phyloP scores from a whole-genome alignment of 2,888 invertebrate species.

The Standfussiana lucernea region DNA sequence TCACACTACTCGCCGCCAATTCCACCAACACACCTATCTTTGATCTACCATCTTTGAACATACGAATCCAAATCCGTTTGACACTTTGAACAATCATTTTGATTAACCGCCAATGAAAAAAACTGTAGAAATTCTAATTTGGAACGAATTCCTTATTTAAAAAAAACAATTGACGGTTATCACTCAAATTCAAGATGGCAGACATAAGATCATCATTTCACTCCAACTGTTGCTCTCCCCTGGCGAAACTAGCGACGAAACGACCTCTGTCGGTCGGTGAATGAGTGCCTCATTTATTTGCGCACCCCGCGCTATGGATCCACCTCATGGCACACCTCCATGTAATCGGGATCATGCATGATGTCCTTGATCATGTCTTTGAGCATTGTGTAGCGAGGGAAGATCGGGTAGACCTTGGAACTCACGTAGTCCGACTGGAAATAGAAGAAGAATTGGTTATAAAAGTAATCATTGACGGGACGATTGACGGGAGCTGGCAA shows the following conservation, averaged over 20 bases:
- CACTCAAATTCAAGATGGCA: constrained; percentile 62
- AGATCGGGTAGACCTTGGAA: constrained; percentile 97
- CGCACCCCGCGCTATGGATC: constrained; percentile 93
- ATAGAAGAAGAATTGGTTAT: constrained; percentile 26
- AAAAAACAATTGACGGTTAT: constrained; percentile 9
- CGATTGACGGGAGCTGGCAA: not conserved
- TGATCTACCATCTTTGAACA: constrained; percentile 63
- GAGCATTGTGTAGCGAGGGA: constrained; percentile 98
- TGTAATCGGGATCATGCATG: constrained; percentile 98
- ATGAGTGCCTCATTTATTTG: constrained; percentile 89
- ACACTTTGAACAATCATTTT: not conserved
- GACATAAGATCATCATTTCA: constrained; percentile 52
- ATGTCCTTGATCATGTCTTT: constrained; percentile 99
- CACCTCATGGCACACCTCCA: constrained; percentile 98
- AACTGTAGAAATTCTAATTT: not conserved
- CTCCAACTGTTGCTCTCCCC: constrained; percentile 56
- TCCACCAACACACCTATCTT: constrained; percentile 63
- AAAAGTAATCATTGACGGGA: not conserved
- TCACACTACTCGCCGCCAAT: constrained; percentile 82
- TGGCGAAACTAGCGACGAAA: constrained; percentile 82
- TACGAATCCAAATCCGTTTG: not conserved
- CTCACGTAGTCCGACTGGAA: constrained; percentile 96
- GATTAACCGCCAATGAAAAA: constrained; percentile 1
- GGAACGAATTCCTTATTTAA: not conserved
- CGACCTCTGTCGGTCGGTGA: constrained; percentile 87